Base-by-base conservation (phyloP, 92 coral and sea anemone species). In the Hydrozoanthus gracilis region DNA sequence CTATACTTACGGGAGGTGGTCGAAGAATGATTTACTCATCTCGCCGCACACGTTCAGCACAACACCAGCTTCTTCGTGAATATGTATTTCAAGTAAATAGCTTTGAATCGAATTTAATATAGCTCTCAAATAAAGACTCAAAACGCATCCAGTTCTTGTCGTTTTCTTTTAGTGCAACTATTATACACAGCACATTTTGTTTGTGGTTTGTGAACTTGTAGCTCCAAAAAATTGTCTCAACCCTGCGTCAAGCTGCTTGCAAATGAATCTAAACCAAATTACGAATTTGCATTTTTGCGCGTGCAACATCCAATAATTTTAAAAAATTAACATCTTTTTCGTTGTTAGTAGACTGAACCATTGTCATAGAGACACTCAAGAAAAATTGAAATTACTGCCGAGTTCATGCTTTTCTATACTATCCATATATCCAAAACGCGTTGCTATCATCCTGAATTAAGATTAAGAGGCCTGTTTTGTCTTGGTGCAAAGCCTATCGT, bases 1-100 rank as follows among this genome's bases (percentile, higher is more conserved):
- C 17, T 67, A 39, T 67, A 67, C 72, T 67, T 67, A 67, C 72
- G 72, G 72, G 35, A 67, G 72, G 46, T 67, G 44, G 72, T 20
- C 46, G 72, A 67, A 67, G 72, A 67, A 67, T 18, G 72, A 67
- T 7, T 27, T 67, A 45, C 72, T 18, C 72, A 67, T 67, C 45
- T 45, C 17, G 72, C 72, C 17, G 72, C 72, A 27, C 13, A 20
- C 72, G 35, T n/a, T 10, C 11, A 7, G 71, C 4, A 17, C 15
- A 20, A 9, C 35, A 17, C 35, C 71, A 27, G 39, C 39, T 27
- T 27, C 39, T 27, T 27, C 39, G 39, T 27, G 39, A 27, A 27
- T 27, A 27, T 27, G 39, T 27, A 27, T 27, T 27, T 27, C 39
- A 27, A 27, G 39, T 27, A 27, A 27, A 27, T 27, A 27, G 39